Evolutionary conservation across 2,888 invertebrate species (phyloP).

Genomic region (Sepioteuthis lessoniana): DNA sequence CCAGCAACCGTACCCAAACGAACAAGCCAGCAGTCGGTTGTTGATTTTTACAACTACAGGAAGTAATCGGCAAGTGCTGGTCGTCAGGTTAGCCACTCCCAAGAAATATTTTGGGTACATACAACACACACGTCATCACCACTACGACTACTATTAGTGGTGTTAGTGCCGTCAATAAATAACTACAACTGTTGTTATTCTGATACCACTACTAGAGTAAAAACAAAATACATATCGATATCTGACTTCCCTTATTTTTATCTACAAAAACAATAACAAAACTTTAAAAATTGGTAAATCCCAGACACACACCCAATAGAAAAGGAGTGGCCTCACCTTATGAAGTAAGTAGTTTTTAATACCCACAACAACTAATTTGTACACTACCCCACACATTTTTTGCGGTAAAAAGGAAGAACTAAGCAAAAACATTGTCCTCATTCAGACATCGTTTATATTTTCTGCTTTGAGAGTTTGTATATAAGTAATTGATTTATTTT

Average conservation of each 20-base stretch:
- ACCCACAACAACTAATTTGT: too few relatives aligned
- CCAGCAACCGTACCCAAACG: too few relatives aligned
- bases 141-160: neutral
- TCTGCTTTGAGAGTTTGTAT: too few relatives aligned
- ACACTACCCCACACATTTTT: too few relatives aligned
- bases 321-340: neutral
- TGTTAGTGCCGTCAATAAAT: neutral
- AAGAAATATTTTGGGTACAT: neutral
- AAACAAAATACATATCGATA: too few relatives aligned
- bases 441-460: too few relatives aligned
- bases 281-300: neutral
- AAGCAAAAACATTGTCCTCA: too few relatives aligned
- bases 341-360: too few relatives aligned
- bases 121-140: neutral
- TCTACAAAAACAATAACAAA: neutral
- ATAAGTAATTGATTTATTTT: too few relatives aligned
- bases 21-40: too few relatives aligned
- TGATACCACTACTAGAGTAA: neutral
- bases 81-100: neutral
- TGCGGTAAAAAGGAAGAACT: too few relatives aligned
- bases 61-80: too few relatives aligned
- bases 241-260: neutral
- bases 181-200: neutral
- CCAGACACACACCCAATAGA: neutral
- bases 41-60: conserved; percentile 10